A percentile compares a stretch with the other conserved stretches of the same genome.
Evolutionary conservation across 2,888 invertebrate genomes (phyloP).

Genomic region (Hymenopus coronatus): DNA sequence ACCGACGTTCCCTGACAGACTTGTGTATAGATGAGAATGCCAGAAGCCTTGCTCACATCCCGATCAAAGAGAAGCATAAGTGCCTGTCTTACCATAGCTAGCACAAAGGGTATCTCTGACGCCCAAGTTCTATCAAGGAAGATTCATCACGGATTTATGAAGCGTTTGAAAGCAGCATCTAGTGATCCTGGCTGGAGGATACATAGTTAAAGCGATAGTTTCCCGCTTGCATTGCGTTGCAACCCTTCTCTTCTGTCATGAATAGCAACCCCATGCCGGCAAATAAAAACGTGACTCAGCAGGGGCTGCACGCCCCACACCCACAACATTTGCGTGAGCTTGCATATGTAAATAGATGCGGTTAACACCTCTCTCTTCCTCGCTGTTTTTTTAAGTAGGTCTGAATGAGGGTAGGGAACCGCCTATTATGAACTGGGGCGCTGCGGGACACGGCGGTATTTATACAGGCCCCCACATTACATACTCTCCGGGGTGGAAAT

Average conservation of each 20-base stretch:
- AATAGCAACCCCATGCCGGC: background rate
- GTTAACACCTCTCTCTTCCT: constrained; percentile 7
- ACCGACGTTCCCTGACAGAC: too few relatives aligned
- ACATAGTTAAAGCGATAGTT: background rate
- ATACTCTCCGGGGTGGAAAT: background rate
- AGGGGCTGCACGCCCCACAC: background rate
- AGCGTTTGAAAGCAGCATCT: background rate
- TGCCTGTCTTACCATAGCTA: background rate
- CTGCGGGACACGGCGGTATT: background rate
- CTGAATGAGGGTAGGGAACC: background rate
- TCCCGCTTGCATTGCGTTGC: background rate
- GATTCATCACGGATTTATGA: background rate
- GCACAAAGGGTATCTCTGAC: background rate
- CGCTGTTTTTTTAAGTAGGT: background rate
- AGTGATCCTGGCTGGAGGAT: background rate
- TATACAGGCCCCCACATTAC: background rate
- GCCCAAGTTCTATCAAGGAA: background rate
- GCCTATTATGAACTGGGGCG: background rate
- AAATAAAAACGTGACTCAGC: constrained; percentile 14
- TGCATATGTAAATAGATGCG: constrained; percentile 15
- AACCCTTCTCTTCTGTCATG: background rate
- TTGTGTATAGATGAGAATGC: too few relatives aligned
- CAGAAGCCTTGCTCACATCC: too few relatives aligned
- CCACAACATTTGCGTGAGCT: constrained; percentile 8
- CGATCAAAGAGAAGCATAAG: too few relatives aligned